These are phyloP conservation scores for Andrena haemorrhoa DNA, from an alignment of 2,888 invertebrate species.

Conservation along the genomic window DNA sequence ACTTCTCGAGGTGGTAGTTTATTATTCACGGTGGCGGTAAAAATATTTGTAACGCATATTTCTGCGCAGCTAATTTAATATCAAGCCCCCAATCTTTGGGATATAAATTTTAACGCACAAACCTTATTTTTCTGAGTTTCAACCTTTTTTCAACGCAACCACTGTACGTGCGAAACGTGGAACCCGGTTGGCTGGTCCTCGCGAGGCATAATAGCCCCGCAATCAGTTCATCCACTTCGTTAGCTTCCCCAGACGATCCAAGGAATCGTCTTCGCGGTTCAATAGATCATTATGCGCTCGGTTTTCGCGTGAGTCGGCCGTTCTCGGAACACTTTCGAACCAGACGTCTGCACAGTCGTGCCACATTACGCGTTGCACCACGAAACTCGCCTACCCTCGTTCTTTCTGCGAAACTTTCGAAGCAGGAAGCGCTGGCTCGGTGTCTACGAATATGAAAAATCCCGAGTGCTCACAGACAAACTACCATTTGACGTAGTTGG, in stretches of 20 bases:
- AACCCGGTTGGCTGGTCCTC: neutral
- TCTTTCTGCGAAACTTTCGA: constrained; percentile 30
- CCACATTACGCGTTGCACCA: constrained; percentile 6
- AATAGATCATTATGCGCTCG: constrained; percentile 25
- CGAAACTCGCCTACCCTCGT: neutral
- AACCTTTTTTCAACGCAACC: no score
- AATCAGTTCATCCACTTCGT: neutral
- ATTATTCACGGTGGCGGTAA: no score
- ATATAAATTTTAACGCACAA: no score
- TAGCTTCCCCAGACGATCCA: neutral
- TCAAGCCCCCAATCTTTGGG: no score
- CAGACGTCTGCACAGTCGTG: constrained; percentile 25
- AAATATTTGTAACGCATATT: no score
- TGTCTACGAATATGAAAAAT: constrained; percentile 6
- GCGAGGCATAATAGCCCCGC: neutral
- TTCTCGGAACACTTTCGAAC: constrained; percentile 49
- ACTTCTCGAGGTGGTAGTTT: neutral
- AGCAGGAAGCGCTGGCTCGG: constrained; percentile 10
- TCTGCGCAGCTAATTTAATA: no score
- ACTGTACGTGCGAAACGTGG: neutral
- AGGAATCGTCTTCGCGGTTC: constrained; percentile 1
- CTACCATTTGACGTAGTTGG: neutral
- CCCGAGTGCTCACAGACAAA: neutral
- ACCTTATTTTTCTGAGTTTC: no score
- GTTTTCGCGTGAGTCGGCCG: constrained; percentile 32